phyloP scores from a whole-genome alignment of 2,888 invertebrate species.

The Polydrusus tereticollis region DNA sequence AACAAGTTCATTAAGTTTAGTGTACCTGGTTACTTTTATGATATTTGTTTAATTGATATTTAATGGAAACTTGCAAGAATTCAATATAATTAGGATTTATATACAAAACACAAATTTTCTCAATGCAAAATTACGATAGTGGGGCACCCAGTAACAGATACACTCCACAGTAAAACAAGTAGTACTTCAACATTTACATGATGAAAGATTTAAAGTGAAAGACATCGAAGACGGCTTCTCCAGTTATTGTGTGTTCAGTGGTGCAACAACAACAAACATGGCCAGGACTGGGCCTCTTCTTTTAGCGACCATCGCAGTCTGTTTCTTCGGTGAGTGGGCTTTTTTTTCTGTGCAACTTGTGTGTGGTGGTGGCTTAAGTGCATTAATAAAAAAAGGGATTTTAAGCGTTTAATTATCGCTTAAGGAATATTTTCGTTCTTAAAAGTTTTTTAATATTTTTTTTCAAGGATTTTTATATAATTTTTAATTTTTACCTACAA shows the following conservation, averaged over 20 bases:
- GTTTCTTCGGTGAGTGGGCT: slow-evolving; percentile 56
- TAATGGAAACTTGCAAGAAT: too few relatives aligned
- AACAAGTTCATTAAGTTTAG: too few relatives aligned
- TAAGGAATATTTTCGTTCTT: too few relatives aligned
- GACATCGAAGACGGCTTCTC: slow-evolving; percentile 58
- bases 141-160: background rate
- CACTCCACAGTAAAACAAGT: slow-evolving; percentile 14
- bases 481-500: too few relatives aligned
- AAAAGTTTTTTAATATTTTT: too few relatives aligned
- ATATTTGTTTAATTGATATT: too few relatives aligned
- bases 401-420: too few relatives aligned
- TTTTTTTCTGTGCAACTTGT: slow-evolving; percentile 22
- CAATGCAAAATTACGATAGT: background rate
- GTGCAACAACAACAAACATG: slow-evolving; percentile 58
- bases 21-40: too few relatives aligned
- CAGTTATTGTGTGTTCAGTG: slow-evolving; percentile 59
- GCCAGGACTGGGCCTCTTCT: slow-evolving; percentile 56
- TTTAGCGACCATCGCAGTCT: slow-evolving; percentile 46
- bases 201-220: slow-evolving; percentile 63
- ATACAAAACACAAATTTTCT: background rate
- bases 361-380: background rate
- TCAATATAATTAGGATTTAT: too few relatives aligned
- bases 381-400: background rate
- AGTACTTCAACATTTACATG: slow-evolving; percentile 52
- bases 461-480: too few relatives aligned